Base-by-base conservation (phyloP, 2,888 invertebrate genomes). In the Drosophila tripunctata region DNA sequence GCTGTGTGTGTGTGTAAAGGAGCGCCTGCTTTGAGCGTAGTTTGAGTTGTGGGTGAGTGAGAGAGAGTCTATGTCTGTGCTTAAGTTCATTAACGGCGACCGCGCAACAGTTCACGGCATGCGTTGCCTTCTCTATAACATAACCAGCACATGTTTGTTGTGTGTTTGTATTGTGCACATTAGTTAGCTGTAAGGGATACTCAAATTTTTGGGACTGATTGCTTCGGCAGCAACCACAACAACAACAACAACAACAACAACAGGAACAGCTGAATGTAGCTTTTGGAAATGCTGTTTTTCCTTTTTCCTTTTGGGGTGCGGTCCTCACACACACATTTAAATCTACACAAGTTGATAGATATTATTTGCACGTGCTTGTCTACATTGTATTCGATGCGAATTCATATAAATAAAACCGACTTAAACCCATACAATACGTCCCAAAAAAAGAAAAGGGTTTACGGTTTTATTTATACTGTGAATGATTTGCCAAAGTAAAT, bases 21-120 rank as follows among this genome's bases (percentile, higher is more conserved):
- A 41, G 35, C 15, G 36, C 45, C 73, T 57, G 57, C 68, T 67
- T 69, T 48, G 5, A 27, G 10, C 17, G 15, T 22, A 12, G n/a
- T n/a, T n/a, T n/a, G n/a, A n/a, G n/a, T n/a, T n/a, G n/a, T n/a
- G n/a, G n/a, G n/a, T n/a, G n/a, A n/a, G n/a, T n/a, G n/a, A n/a
- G n/a, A n/a, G n/a, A n/a, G n/a, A n/a, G 63, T 61, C 40, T 75
- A 57, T 63, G 78, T 45, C 44, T 43, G 58, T 57, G 75, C 78
- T 78, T 87, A 87, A 81, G 81, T 81, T 81, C 81, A 81, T 81
- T 81, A 81, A 87, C 87, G 79, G 64, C 60, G 52, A 48, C 74
- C 61, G 79, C 72, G 81, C 87, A 81, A 81, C 87, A 81, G 81
- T 81, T 75, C 81, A 67, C 60, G 75, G 76, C 80, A 63, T 78